phyloP scores from a whole-genome alignment of 2,797 vertebrate genomes.

The Poeciliopsis infans region DNA sequence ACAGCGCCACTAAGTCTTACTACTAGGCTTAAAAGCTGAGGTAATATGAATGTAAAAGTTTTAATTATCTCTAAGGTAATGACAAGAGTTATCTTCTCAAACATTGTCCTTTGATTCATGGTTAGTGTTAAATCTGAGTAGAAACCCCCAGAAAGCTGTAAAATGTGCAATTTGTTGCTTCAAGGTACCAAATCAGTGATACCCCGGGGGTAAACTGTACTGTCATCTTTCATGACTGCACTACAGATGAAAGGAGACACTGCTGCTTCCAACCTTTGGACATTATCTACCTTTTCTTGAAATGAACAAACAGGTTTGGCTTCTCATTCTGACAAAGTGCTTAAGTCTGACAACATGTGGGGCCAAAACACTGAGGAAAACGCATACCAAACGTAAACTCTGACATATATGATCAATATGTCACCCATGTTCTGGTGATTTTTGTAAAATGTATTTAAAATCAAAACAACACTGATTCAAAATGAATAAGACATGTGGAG shows the following conservation, averaged over 20 bases:
- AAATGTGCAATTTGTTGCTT: slow-evolving; percentile 4
- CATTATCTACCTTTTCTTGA: slow-evolving; percentile 27
- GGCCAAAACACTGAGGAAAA: slow-evolving; percentile 25
- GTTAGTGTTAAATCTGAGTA: neutral
- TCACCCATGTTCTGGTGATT: slow-evolving; percentile 13
- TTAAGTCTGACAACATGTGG: slow-evolving; percentile 20
- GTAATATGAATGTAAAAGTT: neutral
- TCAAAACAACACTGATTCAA: neutral
- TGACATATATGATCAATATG: slow-evolving; percentile 40
- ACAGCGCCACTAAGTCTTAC: neutral
- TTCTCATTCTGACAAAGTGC: slow-evolving; percentile 14
- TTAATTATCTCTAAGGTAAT: slow-evolving; percentile 1
- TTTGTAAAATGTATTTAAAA: slow-evolving; percentile 17
- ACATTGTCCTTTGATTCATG: slow-evolving; percentile 2
- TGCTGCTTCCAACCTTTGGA: slow-evolving; percentile 22
- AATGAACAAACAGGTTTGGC: slow-evolving; percentile 20
- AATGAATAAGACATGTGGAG: neutral
- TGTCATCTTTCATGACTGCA: neutral
- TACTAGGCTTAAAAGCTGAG: neutral
- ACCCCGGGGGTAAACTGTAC: slow-evolving; percentile 5
- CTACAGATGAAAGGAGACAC: slow-evolving; percentile 16
- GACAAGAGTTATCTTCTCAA: neutral
- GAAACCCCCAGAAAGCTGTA: neutral
- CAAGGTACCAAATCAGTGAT: neutral
- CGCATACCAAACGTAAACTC: slow-evolving; percentile 28